These are phyloP conservation scores for Pandemis corylana DNA, from an alignment of 2,888 invertebrate species.

Conservation along the genomic window DNA sequence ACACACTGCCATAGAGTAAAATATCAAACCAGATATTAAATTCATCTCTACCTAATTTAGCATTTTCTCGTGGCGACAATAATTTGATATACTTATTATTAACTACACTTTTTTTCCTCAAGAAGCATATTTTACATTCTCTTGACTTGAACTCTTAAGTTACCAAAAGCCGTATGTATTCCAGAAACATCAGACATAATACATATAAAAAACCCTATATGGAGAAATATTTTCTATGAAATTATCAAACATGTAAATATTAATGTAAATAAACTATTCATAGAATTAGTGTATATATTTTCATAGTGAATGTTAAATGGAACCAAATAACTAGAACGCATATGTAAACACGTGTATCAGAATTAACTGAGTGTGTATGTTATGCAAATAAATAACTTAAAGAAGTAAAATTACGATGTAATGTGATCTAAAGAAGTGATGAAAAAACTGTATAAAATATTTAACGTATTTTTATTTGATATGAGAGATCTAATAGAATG, in stretches of 20 bases:
- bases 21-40: constrained; percentile 19
- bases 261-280: constrained; percentile 67
- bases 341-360: constrained; percentile 43
- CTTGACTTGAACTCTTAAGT: background rate
- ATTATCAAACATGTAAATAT: constrained; percentile 68
- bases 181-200: constrained; percentile 18
- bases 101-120: constrained; percentile 18
- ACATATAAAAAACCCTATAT: constrained; percentile 30
- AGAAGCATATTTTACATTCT: background rate
- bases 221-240: constrained; percentile 55
- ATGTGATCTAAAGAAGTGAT: constrained; percentile 50
- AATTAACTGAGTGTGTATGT: constrained; percentile 43
- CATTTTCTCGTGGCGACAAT: constrained; percentile 51
- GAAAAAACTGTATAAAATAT: constrained; percentile 41
- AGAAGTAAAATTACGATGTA: constrained; percentile 42
- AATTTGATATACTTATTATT: constrained; percentile 45
- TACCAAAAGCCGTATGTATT: constrained; percentile 22
- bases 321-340: constrained; percentile 77
- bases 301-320: constrained; percentile 83
- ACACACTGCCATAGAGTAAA: constrained; percentile 58
- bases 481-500: constrained; percentile 30
- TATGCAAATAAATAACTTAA: constrained; percentile 46
- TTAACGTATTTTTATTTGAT: constrained; percentile 30
- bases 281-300: constrained; percentile 81
- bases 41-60: constrained; percentile 27